Evolutionary conservation across 2,888 invertebrate species (phyloP).

Genomic region (Idaea biselata): DNA sequence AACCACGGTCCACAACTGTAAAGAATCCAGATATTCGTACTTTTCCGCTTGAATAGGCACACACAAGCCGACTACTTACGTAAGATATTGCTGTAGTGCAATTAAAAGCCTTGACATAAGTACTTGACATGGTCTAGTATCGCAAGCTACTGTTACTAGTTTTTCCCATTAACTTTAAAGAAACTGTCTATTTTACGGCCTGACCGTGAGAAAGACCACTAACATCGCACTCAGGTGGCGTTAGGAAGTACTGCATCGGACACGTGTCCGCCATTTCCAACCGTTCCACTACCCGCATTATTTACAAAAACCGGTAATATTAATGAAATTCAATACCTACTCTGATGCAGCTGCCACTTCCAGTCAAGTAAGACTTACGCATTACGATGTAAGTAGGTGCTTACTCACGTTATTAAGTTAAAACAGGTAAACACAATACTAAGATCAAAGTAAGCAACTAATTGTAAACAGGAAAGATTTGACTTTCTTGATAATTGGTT

Average conservation of each 20-base stretch:
- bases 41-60: too few relatives aligned
- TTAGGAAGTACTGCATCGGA: slow-evolving; percentile 60
- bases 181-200: slow-evolving; percentile 52
- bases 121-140: slow-evolving; percentile 19
- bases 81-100: background rate
- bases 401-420: background rate
- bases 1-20: too few relatives aligned
- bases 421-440: background rate
- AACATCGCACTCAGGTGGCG: slow-evolving; percentile 57
- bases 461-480: background rate
- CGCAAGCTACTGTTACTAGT: slow-evolving; percentile 49
- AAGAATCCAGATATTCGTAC: too few relatives aligned
- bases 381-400: background rate
- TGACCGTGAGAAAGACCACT: slow-evolving; percentile 66
- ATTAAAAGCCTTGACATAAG: slow-evolving; percentile 15
- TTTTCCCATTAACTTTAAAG: slow-evolving; percentile 57
- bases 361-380: slow-evolving; percentile 16
- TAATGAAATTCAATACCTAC: slow-evolving; percentile 68
- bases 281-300: slow-evolving; percentile 70
- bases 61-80: background rate
- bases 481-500: too few relatives aligned
- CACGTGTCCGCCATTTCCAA: slow-evolving; percentile 64
- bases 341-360: slow-evolving; percentile 66
- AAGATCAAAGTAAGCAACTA: background rate
- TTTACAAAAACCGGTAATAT: slow-evolving; percentile 70